Conservation (phyloP, 2,888 invertebrate species). For the Cephus nigrinus region DNA sequence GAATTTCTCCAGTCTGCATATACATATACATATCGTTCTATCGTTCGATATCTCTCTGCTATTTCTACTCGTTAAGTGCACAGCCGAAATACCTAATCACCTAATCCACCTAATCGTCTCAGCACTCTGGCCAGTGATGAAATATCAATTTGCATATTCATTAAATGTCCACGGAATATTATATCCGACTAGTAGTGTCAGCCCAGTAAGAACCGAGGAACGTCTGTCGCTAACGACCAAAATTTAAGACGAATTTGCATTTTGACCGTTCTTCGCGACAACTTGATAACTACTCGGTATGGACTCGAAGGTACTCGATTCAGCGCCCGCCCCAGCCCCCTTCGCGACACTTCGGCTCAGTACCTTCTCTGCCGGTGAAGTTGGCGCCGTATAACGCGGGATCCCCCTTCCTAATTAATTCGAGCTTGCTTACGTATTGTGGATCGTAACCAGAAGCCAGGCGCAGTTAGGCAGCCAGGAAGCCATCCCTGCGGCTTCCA, state of each 20-base stretch:
- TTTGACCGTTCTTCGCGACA: constrained; percentile 52
- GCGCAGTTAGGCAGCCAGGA: background rate
- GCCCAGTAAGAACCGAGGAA: constrained; percentile 29
- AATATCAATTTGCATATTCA: constrained; percentile 58
- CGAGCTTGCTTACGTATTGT: constrained; percentile 18
- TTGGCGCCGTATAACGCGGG: constrained; percentile 2
- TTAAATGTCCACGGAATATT: constrained; percentile 41
- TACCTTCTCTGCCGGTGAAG: no score
- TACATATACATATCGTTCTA: no score
- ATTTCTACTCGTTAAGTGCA: no score
- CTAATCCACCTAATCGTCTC: no score
- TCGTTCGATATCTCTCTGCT: no score
- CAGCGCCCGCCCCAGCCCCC: constrained; percentile 10
- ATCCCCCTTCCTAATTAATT: constrained; percentile 50
- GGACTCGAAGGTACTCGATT: constrained; percentile 22
- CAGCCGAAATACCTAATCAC: no score
- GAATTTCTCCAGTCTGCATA: no score
- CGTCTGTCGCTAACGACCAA: constrained; percentile 58
- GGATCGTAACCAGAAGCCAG: background rate
- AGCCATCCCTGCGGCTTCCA: constrained; percentile 9
- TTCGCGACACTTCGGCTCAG: constrained; percentile 17
- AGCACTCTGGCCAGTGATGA: no score
- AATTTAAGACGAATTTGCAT: constrained; percentile 61
- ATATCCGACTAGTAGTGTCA: background rate
- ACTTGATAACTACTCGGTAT: constrained; percentile 48